Base-by-base conservation (phyloP, 2,797 vertebrate species). In the Balearica regulorum region DNA sequence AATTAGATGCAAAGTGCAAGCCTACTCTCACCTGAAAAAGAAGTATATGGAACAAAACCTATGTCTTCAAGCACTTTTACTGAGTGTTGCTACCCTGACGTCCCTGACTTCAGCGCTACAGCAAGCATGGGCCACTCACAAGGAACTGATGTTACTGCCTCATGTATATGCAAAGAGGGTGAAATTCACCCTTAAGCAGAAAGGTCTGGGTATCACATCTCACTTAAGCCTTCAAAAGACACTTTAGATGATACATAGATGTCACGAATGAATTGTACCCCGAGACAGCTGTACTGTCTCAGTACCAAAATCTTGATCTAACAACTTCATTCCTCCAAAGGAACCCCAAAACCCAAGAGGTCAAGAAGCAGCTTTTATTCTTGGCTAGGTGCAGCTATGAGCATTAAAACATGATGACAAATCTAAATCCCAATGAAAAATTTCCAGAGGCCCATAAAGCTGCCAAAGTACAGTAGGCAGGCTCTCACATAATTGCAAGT, bases 401-500 rank as follows among this genome's bases (percentile, higher is more conserved):
- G 41, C 48, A 41, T 83, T 82, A 80, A 55, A 94, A 87, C 31
- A 68, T 16, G 61, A 78, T 85, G 69, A 84, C 70, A 94, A 94
- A 88, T 69, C 61, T 83, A 87, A 95, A 91, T 82, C 60, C 44
- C 79, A 44, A 86, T 83, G 85, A 90, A 95, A 91, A 94, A 80
- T 35, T 73, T 83, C 77, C 77, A 89, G 87, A 81, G 90, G 48
- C 66, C 62, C 60, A 41, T 41, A 95, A 82, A 83, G 43, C 89
- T 95, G 81, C 83, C 86, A 94, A 92, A 95, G 43, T 81, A 86
- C 55, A 83, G 82, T 84, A 93, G 81, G 75, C 84, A 84, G 57
- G 65, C 64, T 96, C 96, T 95, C 77, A 91, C 49, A 66, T 92
- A 87, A 96, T 83, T 87, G 37, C 92, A 93, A 88, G 60, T 93